These are phyloP conservation scores for Neogobius melanostomus DNA, from an alignment of 2,113 vertebrate genomes.

Conservation along the genomic window DNA sequence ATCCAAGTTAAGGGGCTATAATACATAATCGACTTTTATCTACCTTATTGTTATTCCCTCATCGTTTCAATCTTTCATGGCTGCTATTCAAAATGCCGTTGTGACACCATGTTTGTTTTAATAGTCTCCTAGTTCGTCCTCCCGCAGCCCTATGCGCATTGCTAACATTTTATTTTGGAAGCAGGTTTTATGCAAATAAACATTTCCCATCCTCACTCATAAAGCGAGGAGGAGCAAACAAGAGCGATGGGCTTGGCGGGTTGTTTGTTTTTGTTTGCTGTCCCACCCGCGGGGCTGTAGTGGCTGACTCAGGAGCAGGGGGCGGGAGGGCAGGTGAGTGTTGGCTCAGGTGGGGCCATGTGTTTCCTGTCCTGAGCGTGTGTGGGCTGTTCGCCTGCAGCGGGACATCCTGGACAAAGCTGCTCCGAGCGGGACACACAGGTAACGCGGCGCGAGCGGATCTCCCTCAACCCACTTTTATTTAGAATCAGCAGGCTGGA, in stretches of 20 bases:
- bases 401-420: constrained; percentile 74
- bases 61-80: too few relatives aligned
- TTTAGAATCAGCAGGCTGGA: too few relatives aligned
- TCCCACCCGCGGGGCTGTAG: constrained; percentile 54
- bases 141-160: too few relatives aligned
- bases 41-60: too few relatives aligned
- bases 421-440: constrained; percentile 52
- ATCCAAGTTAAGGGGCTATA: too few relatives aligned
- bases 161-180: too few relatives aligned
- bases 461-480: background rate
- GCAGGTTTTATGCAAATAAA: too few relatives aligned
- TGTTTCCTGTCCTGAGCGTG: constrained; percentile 74
- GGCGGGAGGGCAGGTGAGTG: constrained; percentile 63
- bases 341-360: constrained; percentile 72
- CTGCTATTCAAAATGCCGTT: too few relatives aligned
- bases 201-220: too few relatives aligned
- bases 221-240: background rate
- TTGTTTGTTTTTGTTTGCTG: background rate
- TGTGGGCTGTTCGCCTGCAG: constrained; percentile 68
- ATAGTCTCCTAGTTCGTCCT: too few relatives aligned
- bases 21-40: too few relatives aligned
- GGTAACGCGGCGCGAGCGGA: constrained; percentile 22
- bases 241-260: background rate
- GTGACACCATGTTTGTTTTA: too few relatives aligned
- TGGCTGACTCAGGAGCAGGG: constrained; percentile 53